Conservation (phyloP, 2,888 invertebrate genomes). For the Dynastes maya region DNA sequence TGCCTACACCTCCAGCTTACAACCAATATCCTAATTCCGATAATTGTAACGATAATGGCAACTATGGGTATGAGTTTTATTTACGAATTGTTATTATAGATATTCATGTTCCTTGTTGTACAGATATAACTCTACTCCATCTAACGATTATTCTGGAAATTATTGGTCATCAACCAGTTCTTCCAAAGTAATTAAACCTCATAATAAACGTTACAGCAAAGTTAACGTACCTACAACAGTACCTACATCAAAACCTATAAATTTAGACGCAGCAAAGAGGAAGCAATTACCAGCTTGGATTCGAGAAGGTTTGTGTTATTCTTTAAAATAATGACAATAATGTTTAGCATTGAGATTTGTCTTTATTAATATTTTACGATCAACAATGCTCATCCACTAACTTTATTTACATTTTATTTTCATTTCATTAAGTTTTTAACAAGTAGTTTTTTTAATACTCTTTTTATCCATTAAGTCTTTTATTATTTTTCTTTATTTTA, state of each 20-base stretch:
- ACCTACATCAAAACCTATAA: slow-evolving; percentile 62
- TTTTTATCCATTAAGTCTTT: too few relatives aligned
- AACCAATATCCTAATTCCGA: slow-evolving; percentile 60
- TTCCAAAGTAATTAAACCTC: slow-evolving; percentile 67
- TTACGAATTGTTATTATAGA: not conserved
- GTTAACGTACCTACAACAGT: slow-evolving; percentile 66
- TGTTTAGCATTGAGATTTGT: too few relatives aligned
- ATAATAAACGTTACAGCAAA: slow-evolving; percentile 68
- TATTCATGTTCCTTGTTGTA: slow-evolving; percentile 31
- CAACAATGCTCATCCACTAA: too few relatives aligned
- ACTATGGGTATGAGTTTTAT: slow-evolving; percentile 44
- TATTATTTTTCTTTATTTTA: too few relatives aligned
- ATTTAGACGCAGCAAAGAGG: slow-evolving; percentile 87
- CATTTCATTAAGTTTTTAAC: too few relatives aligned
- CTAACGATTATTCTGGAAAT: slow-evolving; percentile 56
- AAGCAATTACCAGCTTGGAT: slow-evolving; percentile 98
- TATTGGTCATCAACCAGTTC: slow-evolving; percentile 66
- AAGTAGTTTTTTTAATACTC: too few relatives aligned
- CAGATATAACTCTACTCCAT: slow-evolving; percentile 56
- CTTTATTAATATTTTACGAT: too few relatives aligned
- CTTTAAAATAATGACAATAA: not conserved
- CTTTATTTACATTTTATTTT: too few relatives aligned
- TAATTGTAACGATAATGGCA: slow-evolving; percentile 50
- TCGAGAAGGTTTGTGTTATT: slow-evolving; percentile 79
- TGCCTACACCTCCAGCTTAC: slow-evolving; percentile 66